Evolutionary conservation across 2,113 vertebrate genomes (phyloP), one percentile per base, ranked within the genome.

Genomic region (Toxotes chatareus): DNA sequence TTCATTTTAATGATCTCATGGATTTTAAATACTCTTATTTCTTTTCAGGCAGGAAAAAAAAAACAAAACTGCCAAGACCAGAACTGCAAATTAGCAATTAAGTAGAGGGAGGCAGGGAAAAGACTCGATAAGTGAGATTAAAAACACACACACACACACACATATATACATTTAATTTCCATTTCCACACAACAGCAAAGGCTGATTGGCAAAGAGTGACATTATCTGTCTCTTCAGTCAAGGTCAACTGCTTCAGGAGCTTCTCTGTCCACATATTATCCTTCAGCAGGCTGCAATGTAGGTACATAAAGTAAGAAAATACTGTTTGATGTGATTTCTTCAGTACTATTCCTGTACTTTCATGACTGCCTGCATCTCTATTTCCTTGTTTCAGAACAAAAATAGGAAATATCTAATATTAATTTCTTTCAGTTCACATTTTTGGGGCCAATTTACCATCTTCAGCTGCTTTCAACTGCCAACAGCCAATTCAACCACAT

Each of bases 151-250:
- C 27, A 27, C 27, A 27, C 27, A 27, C 27, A 27, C 27, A 27
- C 27, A 27, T 27, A 27, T 44, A 34, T 36, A 23, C 31, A 40
- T 19, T 27, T 27, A 27, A 34, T 57, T 57, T 62, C 27, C 14
- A 2, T 70, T 42, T 56, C 23, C 62, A 56, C 65, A 62, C 14
- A 53, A 79, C 75, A 67, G 65, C 82, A 78, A 46, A 27, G 44
- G 21, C 16, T 78, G 79, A 68, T 64, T 80, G 79, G 64, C 68
- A 62, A 72, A 46, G 51, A 3, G 61, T 40, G 75, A 64, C 65
- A 53, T 85, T 65, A 55, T 66, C 55, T 31, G 49, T 83, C 66
- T 70, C 19, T 65, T 21, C 69, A 69, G 69, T 80, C 83, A 87
- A 86, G 85, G 83, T 87, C 73, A 78, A 21, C 23, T 1, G 49